Evolutionary conservation across 2,113 vertebrate genomes (phyloP).

Genomic region (Brachionichthys hirsutus): DNA sequence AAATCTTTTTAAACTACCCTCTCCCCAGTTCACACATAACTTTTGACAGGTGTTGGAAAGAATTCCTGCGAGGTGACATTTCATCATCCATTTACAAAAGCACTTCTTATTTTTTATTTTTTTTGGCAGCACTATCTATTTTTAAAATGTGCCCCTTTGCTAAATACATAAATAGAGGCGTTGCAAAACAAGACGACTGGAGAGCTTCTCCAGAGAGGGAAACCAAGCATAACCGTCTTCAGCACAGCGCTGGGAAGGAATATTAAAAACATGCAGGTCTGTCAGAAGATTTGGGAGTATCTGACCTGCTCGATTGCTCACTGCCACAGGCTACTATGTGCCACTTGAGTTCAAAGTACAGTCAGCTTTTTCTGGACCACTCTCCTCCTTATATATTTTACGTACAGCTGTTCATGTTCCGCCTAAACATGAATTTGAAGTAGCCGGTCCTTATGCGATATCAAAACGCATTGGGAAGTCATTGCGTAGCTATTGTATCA

Average conservation of each 20-base stretch:
- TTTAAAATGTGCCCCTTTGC: constrained; percentile 47
- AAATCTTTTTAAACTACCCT: neutral
- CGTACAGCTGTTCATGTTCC: constrained; percentile 7
- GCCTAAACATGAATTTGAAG: too few relatives aligned
- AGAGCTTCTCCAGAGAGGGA: constrained; percentile 33
- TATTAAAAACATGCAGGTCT: constrained; percentile 35
- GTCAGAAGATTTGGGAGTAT: constrained; percentile 11
- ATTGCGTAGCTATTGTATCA: neutral
- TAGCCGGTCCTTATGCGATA: too few relatives aligned
- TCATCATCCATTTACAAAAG: constrained; percentile 26
- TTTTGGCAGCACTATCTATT: constrained; percentile 45
- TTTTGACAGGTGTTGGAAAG: constrained; percentile 22
- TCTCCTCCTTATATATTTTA: constrained; percentile 1
- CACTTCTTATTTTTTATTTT: too few relatives aligned
- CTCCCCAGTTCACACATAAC: neutral
- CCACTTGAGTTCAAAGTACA: constrained; percentile 36
- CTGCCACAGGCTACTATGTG: constrained; percentile 18
- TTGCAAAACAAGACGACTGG: constrained; percentile 35
- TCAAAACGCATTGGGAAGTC: too few relatives aligned
- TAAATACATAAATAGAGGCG: constrained; percentile 42
- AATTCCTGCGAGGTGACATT: constrained; percentile 16
- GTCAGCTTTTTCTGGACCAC: constrained; percentile 4
- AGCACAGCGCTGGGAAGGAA: constrained; percentile 7
- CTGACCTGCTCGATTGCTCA: constrained; percentile 6
- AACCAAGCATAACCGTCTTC: constrained; percentile 41